Evolutionary conservation across 2,797 vertebrate species (phyloP), one percentile per base, ranked within the genome.

Genomic region (Xenentodon cancila): DNA sequence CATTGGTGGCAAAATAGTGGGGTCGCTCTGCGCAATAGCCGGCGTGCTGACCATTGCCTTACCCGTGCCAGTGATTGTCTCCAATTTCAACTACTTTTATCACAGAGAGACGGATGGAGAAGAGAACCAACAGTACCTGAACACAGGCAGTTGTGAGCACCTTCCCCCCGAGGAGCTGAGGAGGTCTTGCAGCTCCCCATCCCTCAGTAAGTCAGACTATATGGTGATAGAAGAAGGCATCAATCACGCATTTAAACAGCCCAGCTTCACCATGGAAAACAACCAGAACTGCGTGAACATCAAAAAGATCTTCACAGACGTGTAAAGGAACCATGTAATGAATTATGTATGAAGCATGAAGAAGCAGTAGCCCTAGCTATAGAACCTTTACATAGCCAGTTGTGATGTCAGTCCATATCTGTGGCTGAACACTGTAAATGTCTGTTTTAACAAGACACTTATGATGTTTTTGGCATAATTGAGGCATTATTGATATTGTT

Each of bases 51-150:
- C 98, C 80, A 99, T 99, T 9, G 97, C 98, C 11, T 87, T 99
- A 42, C 98, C 98, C 0, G 97, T 99, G 71, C 98, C 98, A 0
- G 98, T 99, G 56, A 99, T 99, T 46, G 98, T 99, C 75, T 99
- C 98, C 85, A 99, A 99, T 59, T 99, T 99, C 91, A 99, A 99
- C 87, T 99, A 99, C 71, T 99, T 99, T 84, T 99, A 99, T 86
- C 98, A 99, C 88, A 89, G 98, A 30, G 98, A 99, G 93, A 99
- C 97, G 0, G 98, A 99, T 7, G 98, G 96, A 7, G 98, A 99
- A 92, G 98, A 99, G 42, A 95, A 96, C 70, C 95, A 96, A 1
- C 95, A 95, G 68, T 98, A 96, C 82, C 59, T 94, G 89, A 95
- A 96, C 47, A 89, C 95, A 3, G 92, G 92, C 61, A 97, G 96